These are phyloP conservation scores for Cromileptes altivelis DNA, from an alignment of 2,113 vertebrate species.

Conservation along the genomic window DNA sequence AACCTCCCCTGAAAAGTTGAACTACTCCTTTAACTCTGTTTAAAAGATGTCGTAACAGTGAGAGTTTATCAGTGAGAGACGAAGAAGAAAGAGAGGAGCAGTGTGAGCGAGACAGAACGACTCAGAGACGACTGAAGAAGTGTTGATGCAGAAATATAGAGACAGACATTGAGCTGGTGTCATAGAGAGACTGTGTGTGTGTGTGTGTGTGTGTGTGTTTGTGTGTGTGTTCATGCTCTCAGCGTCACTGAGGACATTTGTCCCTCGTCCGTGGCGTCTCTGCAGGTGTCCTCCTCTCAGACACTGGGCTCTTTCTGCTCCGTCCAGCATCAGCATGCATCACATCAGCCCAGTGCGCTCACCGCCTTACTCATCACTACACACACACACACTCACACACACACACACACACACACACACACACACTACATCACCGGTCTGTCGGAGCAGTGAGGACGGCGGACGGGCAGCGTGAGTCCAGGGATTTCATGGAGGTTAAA, in stretches of 20 bases:
- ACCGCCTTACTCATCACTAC: slow-evolving; percentile 62
- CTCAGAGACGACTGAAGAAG: slow-evolving; percentile 16
- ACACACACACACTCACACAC: slow-evolving; percentile 33
- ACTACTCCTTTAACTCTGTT: not conserved
- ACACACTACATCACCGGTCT: slow-evolving; percentile 22
- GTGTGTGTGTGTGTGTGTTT: not conserved
- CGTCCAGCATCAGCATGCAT: slow-evolving; percentile 77
- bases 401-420: slow-evolving; percentile 28
- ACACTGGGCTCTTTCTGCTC: slow-evolving; percentile 81
- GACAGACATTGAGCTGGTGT: slow-evolving; percentile 46
- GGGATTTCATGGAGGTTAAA: slow-evolving; percentile 1
- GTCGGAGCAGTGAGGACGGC: not conserved
- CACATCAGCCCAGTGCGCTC: slow-evolving; percentile 69
- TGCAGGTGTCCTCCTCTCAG: slow-evolving; percentile 76
- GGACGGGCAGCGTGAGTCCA: slow-evolving; percentile 4
- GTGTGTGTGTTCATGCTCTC: not conserved
- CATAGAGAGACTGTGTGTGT: slow-evolving; percentile 9
- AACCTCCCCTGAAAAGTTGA: not conserved
- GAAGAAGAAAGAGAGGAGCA: not conserved
- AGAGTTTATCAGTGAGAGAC: slow-evolving; percentile 11
- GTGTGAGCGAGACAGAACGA: slow-evolving; percentile 30
- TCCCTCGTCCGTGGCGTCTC: slow-evolving; percentile 50
- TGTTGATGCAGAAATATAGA: slow-evolving; percentile 24
- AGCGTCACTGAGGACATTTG: slow-evolving; percentile 71
- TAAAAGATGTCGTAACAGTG: not conserved